Evolutionary conservation across 2,888 invertebrate genomes (phyloP), one percentile per base, ranked within the genome.

Genomic region (Nephrotoma flavescens): DNA sequence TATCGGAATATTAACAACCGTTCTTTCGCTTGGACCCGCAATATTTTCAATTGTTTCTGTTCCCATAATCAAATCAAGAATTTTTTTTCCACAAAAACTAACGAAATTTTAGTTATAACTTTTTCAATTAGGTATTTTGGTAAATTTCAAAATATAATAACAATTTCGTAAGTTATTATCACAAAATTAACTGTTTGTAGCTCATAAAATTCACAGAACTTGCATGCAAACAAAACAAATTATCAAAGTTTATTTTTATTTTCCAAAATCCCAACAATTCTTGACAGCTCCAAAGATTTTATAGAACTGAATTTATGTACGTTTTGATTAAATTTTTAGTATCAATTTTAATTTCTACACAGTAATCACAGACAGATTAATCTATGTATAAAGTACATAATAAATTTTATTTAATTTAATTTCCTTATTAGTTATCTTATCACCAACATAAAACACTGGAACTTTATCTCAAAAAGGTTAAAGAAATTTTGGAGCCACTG

Each of bases 1-100:
- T 87, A 95, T 90, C 86, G 95, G 93, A 87, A 95, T 92, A 90
- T 92, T 93, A 87, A 90, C 88, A 89, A 92, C 92, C 87, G 91
- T 90, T 88, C 86, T 84, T 47, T 84, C 71, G 44, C 71, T 0
- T 71, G 71, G 71, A 86, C n/a, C 7, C 12, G n/a, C 31, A 57
- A 19, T 57, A n/a, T 57, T 52, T 86, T 86, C 52, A 52, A 86
- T 2, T 57, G 41, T 57, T 57, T 86, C 86, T 44, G 86, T 86
- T 86, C 86, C 86, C 86, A 86, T 86, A 86, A 31, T 86, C 41
- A 15, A 19, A 52, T 0, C 15, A 52, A 52, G 3, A 15, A 0
- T 15, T 0, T 52, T 7, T 31, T 2, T 9, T 57, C 31, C 4
- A 71, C 31, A 71, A 31, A 31, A 71, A 9, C 1, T 52, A 15